Evolutionary conservation across 2,113 vertebrate species (phyloP), one percentile per base, ranked within the genome.

Genomic region (Catharus bicknelli): DNA sequence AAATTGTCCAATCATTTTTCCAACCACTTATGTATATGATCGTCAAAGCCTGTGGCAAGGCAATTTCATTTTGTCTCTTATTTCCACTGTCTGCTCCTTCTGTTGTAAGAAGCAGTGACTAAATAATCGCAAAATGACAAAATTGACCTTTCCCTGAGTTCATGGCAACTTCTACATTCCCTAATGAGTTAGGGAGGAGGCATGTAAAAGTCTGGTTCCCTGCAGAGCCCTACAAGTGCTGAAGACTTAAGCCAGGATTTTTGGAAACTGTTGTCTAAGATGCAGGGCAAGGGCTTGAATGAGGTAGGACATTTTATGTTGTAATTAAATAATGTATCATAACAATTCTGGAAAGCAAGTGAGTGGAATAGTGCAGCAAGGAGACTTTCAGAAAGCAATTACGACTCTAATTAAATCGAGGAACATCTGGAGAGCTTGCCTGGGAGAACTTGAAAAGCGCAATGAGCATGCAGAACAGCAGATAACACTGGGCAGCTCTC

Each of bases 391-490:
- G 75, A 91, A 85, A 76, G 87, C 63, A 90, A 82, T 90, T 91
- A 86, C 3, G 55, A 45, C 32, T 86, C 82, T 94, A 94, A 94
- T 92, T 88, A 90, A 93, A 92, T 87, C 32, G 63, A 87, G 91
- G 63, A 92, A 74, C 89, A 80, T 94, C 87, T 93, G 90, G 83
- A 89, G 74, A 91, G 43, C 70, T 90, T 85, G 70, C 64, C 72
- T 90, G 57, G 63, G 68, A 95, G 67, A 90, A 77, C 89, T 89
- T 73, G 91, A 94, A 89, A 92, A 93, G 91, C 78, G 47, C 22
- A 10, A 73, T 36, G 55, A 69, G 84, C 5, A 29, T 38, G 74
- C 73, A 6, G 73, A 77, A 62, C 1, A 5, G 55, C 84, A 92
- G 91, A 77, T 87, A 84, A 85, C 42, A 40, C 40, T 85, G 62